Evolutionary conservation across 1,140 invertebrate genomes (phyloP), one percentile per base, ranked within the genome.

Genomic region (Aphidius ervi): DNA sequence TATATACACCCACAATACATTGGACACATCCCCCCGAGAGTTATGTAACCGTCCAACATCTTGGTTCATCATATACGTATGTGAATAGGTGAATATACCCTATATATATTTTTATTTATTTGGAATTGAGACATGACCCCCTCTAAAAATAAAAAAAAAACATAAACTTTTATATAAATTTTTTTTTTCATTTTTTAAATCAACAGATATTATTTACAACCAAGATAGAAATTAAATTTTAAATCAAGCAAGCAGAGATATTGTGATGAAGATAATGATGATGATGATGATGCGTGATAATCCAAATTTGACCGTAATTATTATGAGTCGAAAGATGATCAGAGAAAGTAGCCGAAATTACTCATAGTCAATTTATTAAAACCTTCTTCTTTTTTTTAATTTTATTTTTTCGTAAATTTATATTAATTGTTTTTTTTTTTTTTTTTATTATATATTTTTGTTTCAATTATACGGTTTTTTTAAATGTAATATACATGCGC

Each of bases 281-380:
- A 31, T 31, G 23, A 64, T 71, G 70, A 71, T 72, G 71, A 68
- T 64, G 70, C 70, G 70, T 72, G 70, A 72, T 69, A 71, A 71
- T 71, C 65, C 69, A 69, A 71, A 72, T 72, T 72, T 71, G 64
- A 40, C 70, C 62, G 70, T 69, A 72, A 72, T 72, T 67, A 72
- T 67, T 62, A 59, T 58, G 60, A 53, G 63, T 67, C 67, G 68
- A 65, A 65, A 67, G 67, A 69, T 63, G 58, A 54, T 54, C 39
- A 54, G 40, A 54, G 52, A 40, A 54, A 54, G 52, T 54, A 16
- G 40, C 49, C 52, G 7, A 16, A 54, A 54, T 54, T 40, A 54
- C 52, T 54, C 52, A 40, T n/a, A 9, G 9, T 43, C 9, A 8
- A 41, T 7, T 37, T 39, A 10, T 52, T 37, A 40, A 54, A 40